Conservation (phyloP, 2,113 vertebrate species). For the Kobus ellipsiprymnus region DNA sequence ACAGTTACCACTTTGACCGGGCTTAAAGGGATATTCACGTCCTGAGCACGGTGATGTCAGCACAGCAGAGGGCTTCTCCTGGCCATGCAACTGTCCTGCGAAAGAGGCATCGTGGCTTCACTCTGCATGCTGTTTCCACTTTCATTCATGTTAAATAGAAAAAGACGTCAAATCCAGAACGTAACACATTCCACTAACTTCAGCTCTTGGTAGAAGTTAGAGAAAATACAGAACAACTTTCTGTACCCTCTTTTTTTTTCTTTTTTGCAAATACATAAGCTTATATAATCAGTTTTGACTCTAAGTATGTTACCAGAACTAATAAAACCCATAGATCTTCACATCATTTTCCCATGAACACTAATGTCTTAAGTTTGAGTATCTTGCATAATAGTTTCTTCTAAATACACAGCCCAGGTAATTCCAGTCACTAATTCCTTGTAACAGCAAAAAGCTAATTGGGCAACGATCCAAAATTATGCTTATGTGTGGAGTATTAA, state of each 20-base stretch:
- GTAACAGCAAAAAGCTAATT: neutral
- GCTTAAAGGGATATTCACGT: accelerated
- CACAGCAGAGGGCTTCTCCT: neutral
- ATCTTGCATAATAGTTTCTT: neutral
- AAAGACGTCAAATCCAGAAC: neutral
- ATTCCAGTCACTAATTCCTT: neutral
- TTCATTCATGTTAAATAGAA: neutral
- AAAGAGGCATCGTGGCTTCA: neutral
- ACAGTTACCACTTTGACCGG: too few relatives aligned
- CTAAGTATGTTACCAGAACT: neutral
- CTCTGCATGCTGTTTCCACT: neutral
- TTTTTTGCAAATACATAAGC: neutral
- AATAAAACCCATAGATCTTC: neutral
- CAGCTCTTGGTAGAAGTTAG: neutral
- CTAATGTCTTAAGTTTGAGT: neutral
- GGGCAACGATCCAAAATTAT: neutral
- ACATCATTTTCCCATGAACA: neutral
- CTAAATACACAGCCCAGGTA: neutral
- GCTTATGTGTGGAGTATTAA: neutral
- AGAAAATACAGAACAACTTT: neutral
- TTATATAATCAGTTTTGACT: neutral
- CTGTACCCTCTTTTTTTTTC: neutral
- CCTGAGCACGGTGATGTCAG: neutral
- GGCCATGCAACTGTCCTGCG: neutral
- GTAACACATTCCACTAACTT: neutral